Conservation (phyloP, 2,888 invertebrate species). For the Acanthosoma haemorrhoidale region DNA sequence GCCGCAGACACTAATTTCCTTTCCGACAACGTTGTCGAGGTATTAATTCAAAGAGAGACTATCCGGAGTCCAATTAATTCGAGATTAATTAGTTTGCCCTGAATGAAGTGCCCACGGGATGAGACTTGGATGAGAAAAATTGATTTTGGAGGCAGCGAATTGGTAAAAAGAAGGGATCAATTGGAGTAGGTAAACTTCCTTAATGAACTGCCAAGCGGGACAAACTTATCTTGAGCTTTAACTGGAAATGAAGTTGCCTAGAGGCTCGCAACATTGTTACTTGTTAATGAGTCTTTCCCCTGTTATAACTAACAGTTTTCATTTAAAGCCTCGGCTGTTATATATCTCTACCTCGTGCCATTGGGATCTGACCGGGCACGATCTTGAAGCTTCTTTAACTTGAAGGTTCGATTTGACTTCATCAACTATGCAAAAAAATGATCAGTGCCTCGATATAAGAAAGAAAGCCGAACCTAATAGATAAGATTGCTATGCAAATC, state of each 20-base stretch:
- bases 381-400: no score
- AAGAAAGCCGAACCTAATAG: no score
- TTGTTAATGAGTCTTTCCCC: conserved; percentile 35
- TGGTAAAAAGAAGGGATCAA: conserved; percentile 10
- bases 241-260: conserved; percentile 22
- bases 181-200: conserved; percentile 27
- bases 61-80: background rate
- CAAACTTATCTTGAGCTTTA: conserved; percentile 24
- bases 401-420: no score
- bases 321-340: conserved; percentile 27
- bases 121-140: conserved; percentile 3
- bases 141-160: background rate
- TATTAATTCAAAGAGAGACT: conserved; percentile 6
- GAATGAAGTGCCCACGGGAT: background rate
- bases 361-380: conserved; percentile 8
- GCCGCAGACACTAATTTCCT: no score
- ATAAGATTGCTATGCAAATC: no score
- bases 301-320: conserved; percentile 35
- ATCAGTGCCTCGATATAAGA: no score
- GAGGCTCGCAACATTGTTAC: conserved; percentile 29
- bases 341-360: background rate
- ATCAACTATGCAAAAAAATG: no score
- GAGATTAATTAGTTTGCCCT: conserved; percentile 15
- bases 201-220: conserved; percentile 21
- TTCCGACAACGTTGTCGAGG: no score